Evolutionary conservation across 1,140 invertebrate species (phyloP).

Genomic region (Polypedilum vanderplanki): DNA sequence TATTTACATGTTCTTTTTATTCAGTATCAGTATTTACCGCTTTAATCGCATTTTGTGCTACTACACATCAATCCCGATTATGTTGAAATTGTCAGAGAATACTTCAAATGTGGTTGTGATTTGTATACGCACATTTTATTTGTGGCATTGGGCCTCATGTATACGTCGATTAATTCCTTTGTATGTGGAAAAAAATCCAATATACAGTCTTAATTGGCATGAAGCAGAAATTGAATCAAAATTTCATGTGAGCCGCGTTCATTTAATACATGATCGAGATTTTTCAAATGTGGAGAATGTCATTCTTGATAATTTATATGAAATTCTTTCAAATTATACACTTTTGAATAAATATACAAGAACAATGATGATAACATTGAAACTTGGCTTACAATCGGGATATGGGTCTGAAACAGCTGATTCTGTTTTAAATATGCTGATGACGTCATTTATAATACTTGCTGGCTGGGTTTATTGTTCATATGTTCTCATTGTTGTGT

Average conservation of each 20-base stretch:
- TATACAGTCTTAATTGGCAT: not conserved
- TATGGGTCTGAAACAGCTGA: conserved; percentile 22
- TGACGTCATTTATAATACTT: conserved; percentile 1
- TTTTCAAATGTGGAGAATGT: not conserved
- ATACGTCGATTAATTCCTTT: not conserved
- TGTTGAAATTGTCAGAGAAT: conserved; percentile 1
- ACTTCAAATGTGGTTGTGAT: not conserved
- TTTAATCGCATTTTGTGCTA: not conserved
- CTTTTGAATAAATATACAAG: conserved; percentile 41
- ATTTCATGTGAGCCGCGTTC: not conserved
- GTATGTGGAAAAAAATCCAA: not conserved
- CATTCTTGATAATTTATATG: not conserved
- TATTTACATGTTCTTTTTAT: not conserved
- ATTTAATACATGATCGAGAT: not conserved
- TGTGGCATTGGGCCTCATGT: not conserved
- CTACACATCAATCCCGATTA: not conserved
- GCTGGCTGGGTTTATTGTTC: not conserved
- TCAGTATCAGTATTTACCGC: not conserved
- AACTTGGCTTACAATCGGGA: not conserved
- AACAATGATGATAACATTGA: conserved; percentile 7
- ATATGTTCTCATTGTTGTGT: not conserved
- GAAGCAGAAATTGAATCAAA: not conserved
- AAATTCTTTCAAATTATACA: conserved; percentile 38
- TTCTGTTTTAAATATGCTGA: not conserved
- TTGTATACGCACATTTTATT: not conserved